phyloP scores from a whole-genome alignment of 2,797 vertebrate species.

The Danio albolineatus region DNA sequence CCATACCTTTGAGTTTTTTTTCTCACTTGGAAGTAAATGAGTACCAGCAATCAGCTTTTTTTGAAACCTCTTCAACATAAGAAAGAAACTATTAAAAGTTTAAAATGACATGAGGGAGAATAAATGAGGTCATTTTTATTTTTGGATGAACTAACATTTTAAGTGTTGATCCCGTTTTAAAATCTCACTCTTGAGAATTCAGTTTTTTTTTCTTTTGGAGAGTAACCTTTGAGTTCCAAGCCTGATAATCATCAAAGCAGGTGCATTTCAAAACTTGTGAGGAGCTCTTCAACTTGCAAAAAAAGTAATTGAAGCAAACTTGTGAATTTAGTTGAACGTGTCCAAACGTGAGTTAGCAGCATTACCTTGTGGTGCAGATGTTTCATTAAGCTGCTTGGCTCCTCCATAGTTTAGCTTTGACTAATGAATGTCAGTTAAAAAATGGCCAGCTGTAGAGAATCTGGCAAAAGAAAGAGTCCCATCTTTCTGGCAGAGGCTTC shows the following conservation, averaged over 20 bases:
- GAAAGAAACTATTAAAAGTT: too few relatives aligned
- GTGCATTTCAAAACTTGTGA: conserved; percentile 22
- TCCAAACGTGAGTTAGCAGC: conserved; percentile 3
- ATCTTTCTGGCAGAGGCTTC: conserved; percentile 15
- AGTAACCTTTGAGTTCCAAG: not conserved
- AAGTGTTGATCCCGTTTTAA: not conserved
- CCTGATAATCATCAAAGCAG: conserved; percentile 5
- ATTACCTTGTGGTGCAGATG: conserved; percentile 41
- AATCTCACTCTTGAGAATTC: not conserved
- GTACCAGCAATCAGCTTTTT: too few relatives aligned
- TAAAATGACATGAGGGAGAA: too few relatives aligned
- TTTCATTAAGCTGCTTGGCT: conserved; percentile 50
- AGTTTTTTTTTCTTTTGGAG: not conserved
- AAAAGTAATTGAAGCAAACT: conserved; percentile 31
- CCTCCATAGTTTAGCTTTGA: conserved; percentile 41
- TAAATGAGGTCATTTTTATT: too few relatives aligned
- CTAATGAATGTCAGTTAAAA: conserved; percentile 35
- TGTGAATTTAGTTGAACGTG: conserved; percentile 15
- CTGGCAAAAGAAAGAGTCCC: conserved; percentile 26
- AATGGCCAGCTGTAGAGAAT: conserved; percentile 32
- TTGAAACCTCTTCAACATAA: too few relatives aligned
- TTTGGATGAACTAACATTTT: too few relatives aligned
- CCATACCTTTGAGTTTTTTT: too few relatives aligned
- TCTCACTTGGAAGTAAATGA: too few relatives aligned
- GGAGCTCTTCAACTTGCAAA: not conserved